These are phyloP conservation scores for Linurgus olivaceus DNA, from an alignment of 2,797 vertebrate genomes.

Conservation along the genomic window DNA sequence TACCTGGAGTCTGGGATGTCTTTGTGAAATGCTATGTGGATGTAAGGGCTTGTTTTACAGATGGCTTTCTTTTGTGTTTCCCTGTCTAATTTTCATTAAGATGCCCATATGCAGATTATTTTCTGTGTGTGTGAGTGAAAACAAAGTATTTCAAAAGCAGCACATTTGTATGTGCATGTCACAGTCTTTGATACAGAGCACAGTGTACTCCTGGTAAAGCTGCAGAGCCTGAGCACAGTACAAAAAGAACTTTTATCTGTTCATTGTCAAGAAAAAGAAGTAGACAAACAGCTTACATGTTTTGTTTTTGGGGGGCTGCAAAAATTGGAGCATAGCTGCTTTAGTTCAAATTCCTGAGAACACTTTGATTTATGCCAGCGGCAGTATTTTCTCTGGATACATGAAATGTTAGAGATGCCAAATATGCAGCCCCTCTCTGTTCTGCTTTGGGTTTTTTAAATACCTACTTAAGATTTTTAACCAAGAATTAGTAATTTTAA, in stretches of 20 bases:
- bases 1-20: conserved; percentile 91
- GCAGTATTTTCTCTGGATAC: neutral
- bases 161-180: neutral
- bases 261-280: neutral
- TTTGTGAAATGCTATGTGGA: conserved; percentile 88
- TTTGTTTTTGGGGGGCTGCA: neutral
- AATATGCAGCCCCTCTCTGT: neutral
- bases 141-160: neutral
- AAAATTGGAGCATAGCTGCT: neutral
- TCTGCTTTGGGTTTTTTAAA: neutral
- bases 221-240: neutral
- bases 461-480: neutral
- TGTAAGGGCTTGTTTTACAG: conserved; percentile 70
- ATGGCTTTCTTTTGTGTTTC: neutral
- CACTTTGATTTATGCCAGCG: neutral
- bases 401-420: neutral
- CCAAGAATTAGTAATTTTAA: neutral
- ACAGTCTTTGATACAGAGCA: neutral
- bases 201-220: neutral
- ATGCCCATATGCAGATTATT: neutral
- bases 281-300: neutral
- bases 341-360: neutral
- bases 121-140: neutral
- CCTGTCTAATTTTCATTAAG: neutral
- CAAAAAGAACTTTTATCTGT: neutral